A percentile compares a stretch with the other conserved stretches of the same genome.
Evolutionary conservation across 92 coral and sea anemone species (phyloP).

Genomic region (Epizoanthus stellaris): DNA sequence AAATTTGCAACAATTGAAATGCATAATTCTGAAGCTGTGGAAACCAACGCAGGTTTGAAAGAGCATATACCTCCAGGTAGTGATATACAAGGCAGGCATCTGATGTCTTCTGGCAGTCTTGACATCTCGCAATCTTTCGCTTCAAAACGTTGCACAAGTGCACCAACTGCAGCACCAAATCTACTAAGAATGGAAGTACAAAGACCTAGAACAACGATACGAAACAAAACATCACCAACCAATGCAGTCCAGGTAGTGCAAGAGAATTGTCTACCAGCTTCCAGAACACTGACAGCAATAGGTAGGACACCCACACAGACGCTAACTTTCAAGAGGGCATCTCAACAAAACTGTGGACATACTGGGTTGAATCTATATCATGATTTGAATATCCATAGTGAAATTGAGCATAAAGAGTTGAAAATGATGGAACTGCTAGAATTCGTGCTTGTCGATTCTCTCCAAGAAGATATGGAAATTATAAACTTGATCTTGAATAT

Average conservation of each 20-base stretch:
- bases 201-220: background rate
- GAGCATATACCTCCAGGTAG: background rate
- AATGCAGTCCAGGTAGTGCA: background rate
- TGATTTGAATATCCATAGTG: background rate
- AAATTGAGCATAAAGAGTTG: background rate
- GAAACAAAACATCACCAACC: background rate
- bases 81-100: background rate
- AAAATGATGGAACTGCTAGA: background rate
- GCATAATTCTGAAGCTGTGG: background rate
- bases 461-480: slow-evolving; percentile 17
- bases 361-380: background rate
- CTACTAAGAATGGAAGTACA: background rate
- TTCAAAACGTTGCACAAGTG: background rate
- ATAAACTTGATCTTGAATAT: slow-evolving; percentile 21
- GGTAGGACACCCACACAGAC: too few species aligned
- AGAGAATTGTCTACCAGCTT: too few species aligned
- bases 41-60: background rate
- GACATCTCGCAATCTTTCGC: background rate
- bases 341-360: background rate
- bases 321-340: background rate
- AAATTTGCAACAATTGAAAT: background rate
- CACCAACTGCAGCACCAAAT: background rate
- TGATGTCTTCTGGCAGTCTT: background rate
- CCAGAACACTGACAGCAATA: background rate
- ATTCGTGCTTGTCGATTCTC: background rate